Evolutionary conservation across 2,888 invertebrate genomes (phyloP).

Genomic region (Leptopilina drosophilae): DNA sequence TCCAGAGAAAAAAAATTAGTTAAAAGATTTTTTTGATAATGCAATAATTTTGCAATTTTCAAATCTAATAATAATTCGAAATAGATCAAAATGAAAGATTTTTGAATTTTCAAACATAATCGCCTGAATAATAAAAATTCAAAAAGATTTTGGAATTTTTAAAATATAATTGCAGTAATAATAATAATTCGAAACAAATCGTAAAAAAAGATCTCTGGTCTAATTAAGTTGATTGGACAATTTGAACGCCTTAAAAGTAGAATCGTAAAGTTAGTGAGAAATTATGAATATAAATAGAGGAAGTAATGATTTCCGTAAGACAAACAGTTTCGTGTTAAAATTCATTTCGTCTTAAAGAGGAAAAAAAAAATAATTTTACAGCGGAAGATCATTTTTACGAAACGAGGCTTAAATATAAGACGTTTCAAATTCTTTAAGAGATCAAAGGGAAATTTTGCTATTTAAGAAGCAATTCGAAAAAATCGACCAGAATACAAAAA

Average conservation of each 20-base stretch:
- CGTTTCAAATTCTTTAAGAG: background rate
- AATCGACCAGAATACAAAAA: background rate
- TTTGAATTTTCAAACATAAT: too few species aligned
- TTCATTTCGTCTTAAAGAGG: background rate
- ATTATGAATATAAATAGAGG: conserved; percentile 15
- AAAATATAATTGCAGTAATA: too few species aligned
- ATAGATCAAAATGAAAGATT: too few species aligned
- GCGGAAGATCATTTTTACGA: conserved; percentile 7
- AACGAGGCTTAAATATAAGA: background rate
- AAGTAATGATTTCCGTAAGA: conserved; percentile 18
- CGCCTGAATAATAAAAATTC: too few species aligned
- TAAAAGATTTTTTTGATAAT: too few species aligned
- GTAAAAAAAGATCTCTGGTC: too few species aligned
- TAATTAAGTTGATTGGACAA: too few species aligned
- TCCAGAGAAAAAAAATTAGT: too few species aligned
- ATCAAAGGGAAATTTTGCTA: conserved; percentile 29
- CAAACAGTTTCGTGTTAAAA: conserved; percentile 5
- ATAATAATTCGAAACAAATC: too few species aligned
- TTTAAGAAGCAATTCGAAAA: background rate
- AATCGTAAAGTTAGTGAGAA: conserved; percentile 7
- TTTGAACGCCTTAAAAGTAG: background rate
- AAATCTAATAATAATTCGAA: too few species aligned
- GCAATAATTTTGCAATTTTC: too few species aligned
- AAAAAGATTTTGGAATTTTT: too few species aligned
- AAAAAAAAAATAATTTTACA: background rate